Percentiles rank a stretch among this genome's conserved stretches.
Evolutionary conservation across 2,113 vertebrate species (phyloP).

Genomic region (Oryzias melastigma): DNA sequence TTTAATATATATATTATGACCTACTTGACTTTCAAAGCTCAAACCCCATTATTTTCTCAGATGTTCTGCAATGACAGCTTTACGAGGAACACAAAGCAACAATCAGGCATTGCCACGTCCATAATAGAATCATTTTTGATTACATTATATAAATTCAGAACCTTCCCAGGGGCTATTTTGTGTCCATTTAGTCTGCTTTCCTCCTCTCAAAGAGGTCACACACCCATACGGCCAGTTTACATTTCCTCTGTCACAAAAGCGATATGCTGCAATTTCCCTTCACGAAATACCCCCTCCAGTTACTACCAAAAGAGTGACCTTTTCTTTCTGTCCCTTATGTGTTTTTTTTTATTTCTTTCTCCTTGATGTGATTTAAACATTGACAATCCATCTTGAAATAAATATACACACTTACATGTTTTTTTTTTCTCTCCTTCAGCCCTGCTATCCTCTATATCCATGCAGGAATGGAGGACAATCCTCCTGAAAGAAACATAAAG

Average conservation of each 20-base stretch:
- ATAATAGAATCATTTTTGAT: slow-evolving; percentile 53
- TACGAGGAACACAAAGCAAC: slow-evolving; percentile 31
- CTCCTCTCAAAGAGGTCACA: slow-evolving; percentile 72
- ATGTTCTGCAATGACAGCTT: slow-evolving; percentile 27
- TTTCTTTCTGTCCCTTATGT: slow-evolving; percentile 43
- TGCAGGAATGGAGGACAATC: slow-evolving; percentile 65
- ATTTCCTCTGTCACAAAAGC: slow-evolving; percentile 79
- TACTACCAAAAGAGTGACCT: slow-evolving; percentile 77
- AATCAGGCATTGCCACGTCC: slow-evolving; percentile 44
- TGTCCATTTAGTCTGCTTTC: slow-evolving; percentile 71
- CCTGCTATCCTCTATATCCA: slow-evolving; percentile 55
- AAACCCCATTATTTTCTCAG: slow-evolving; percentile 23
- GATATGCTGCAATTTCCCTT: slow-evolving; percentile 77
- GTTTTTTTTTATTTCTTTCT: slow-evolving; percentile 15
- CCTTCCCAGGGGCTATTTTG: slow-evolving; percentile 76
- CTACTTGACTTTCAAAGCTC: slow-evolving; percentile 33
- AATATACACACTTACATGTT: slow-evolving; percentile 52
- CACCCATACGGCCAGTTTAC: slow-evolving; percentile 75
- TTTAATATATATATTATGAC: background rate
- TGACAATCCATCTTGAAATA: slow-evolving; percentile 69
- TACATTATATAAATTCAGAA: slow-evolving; percentile 60
- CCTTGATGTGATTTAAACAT: slow-evolving; percentile 56
- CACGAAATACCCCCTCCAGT: slow-evolving; percentile 77
- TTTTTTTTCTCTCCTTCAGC: slow-evolving; percentile 10
- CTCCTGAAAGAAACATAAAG: slow-evolving; percentile 55